Base-by-base conservation (phyloP, 2,888 invertebrate genomes). In the Chironomus tentans region DNA sequence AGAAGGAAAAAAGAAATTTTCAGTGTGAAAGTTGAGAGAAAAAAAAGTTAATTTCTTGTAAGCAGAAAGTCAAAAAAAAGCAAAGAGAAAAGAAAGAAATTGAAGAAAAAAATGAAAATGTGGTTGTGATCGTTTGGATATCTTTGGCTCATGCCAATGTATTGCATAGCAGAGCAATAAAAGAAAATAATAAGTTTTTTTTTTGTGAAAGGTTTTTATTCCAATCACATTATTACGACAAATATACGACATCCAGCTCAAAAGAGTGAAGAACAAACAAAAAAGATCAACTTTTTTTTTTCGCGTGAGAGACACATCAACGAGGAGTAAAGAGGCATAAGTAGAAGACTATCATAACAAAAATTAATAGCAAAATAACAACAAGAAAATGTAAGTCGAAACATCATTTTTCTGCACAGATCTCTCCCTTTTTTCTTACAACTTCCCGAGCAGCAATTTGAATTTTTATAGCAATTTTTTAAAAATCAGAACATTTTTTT, bases 81-180 rank as follows among this genome's bases (percentile, higher is more conserved):
- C 7, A 74, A 74, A 74, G 68, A 74, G 48, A 74, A 68, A 73
- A 50, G 21, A 28, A 38, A 38, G 7, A 10, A 5, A 28, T 28
- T 5, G 5, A 68, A 18, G 15, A 47, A 28, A 70, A 71, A 56
- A 38, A 61, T 74, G 48, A 74, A 74, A 74, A 74, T 74, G 74
- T 74, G 65, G 74, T 74, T 74, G 74, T 74, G 74, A 74, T 38
- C 68, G 65, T 47, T 62, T 48, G 48, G 46, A 70, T 46, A 70
- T 70, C 56, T 38, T 72, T 74, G 74, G 74, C 74, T 74, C 21
- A 74, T 61, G 74, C 74, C 74, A 74, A 74, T 74, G 74, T 74
- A 61, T 74, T 65, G 74, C 74, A 62, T 38, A 61, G 62, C n/a
- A 74, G 68, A 65, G 72, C 62, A 72, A 72, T 72, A 72, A 65